Conservation (phyloP, 2,888 invertebrate genomes). For the Altica lythri region DNA sequence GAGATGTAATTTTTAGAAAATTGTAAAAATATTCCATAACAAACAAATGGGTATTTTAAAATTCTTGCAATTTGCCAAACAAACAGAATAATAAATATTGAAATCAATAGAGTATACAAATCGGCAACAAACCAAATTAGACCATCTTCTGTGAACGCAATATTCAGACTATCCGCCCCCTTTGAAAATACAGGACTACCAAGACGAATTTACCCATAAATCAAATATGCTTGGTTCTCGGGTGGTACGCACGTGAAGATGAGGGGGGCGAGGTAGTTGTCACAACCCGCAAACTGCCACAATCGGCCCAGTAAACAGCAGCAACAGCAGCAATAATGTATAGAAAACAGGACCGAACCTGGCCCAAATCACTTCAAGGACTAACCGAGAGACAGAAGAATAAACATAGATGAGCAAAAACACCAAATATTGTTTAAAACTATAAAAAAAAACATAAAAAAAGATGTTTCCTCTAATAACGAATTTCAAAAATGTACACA, state of each 20-base stretch:
- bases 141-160: conserved; percentile 8
- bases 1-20: too few relatives aligned
- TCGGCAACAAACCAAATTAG: conserved; percentile 7
- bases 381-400: too few relatives aligned
- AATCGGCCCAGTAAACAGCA: conserved; percentile 41
- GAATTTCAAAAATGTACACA: too few relatives aligned
- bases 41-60: too few relatives aligned
- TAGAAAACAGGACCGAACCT: conserved; percentile 7
- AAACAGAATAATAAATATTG: too few relatives aligned
- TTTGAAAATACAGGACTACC: neutral
- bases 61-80: too few relatives aligned
- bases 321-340: conserved; percentile 34
- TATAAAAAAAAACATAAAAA: too few relatives aligned
- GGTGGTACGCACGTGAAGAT: conserved; percentile 29
- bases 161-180: neutral
- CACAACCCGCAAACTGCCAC: conserved; percentile 45
- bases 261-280: conserved; percentile 42
- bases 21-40: too few relatives aligned
- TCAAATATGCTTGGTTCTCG: conserved; percentile 18
- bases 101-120: conserved; percentile 4
- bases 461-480: too few relatives aligned
- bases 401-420: too few relatives aligned
- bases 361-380: too few relatives aligned
- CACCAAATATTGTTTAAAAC: too few relatives aligned
- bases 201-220: conserved; percentile 26